Evolutionary conservation across 1,140 invertebrate species (phyloP).

Genomic region (Argopecten irradians): DNA sequence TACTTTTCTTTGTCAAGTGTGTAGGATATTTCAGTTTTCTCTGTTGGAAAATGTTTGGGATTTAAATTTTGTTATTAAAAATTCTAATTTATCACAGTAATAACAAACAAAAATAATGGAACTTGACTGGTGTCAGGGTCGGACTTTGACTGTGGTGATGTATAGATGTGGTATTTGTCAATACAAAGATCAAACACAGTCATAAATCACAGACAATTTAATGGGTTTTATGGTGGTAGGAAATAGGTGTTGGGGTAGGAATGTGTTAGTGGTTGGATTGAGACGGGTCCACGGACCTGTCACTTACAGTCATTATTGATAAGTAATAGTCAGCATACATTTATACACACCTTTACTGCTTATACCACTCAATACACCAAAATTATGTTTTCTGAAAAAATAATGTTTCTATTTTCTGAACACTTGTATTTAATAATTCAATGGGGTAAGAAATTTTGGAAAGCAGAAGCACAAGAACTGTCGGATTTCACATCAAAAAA

Average conservation of each 20-base stretch:
- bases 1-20: not conserved
- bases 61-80: constrained; percentile 24
- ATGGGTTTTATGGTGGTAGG: not conserved
- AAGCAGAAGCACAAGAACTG: not conserved
- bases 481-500: not conserved
- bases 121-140: constrained; percentile 8
- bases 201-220: constrained; percentile 1
- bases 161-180: constrained; percentile 4
- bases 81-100: constrained; percentile 11
- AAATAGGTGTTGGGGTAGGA: not conserved
- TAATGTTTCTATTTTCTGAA: no score
- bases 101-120: constrained; percentile 4
- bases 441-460: not conserved
- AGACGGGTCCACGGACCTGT: not conserved
- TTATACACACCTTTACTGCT: not conserved
- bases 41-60: not conserved
- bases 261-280: not conserved
- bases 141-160: not conserved
- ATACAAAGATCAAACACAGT: constrained; percentile 9
- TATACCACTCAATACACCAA: not conserved
- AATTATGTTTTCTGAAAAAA: no score
- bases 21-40: not conserved
- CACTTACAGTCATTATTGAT: not conserved
- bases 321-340: not conserved
- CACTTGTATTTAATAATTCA: not conserved